Conservation (phyloP, 1,140 invertebrate species). For the Zaprionus tsacasi region DNA sequence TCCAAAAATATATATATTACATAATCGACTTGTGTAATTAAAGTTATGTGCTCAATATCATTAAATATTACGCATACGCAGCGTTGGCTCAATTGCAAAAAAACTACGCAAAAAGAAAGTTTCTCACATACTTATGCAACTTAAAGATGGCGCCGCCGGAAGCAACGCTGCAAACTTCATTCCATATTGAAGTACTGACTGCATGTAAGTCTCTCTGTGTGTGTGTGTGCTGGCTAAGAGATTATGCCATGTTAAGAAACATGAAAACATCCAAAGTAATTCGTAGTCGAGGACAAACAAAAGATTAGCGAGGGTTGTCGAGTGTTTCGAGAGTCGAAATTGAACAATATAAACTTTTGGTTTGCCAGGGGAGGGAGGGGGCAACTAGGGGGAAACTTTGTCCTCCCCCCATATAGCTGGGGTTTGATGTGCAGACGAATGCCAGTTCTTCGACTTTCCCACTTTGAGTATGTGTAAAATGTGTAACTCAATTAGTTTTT, state of each 20-base stretch:
- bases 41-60: constrained; percentile 63
- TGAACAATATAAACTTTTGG: constrained; percentile 80
- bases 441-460: constrained; percentile 12
- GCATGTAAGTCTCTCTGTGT: constrained; percentile 21
- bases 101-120: constrained; percentile 62
- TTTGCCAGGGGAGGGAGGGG: constrained; percentile 43
- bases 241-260: constrained; percentile 76
- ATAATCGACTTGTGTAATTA: constrained; percentile 41
- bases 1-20: neutral
- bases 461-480: constrained; percentile 77
- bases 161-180: constrained; percentile 51
- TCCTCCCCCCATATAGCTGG: constrained; percentile 44
- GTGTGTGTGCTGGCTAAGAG: constrained; percentile 60
- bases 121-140: constrained; percentile 71
- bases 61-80: constrained; percentile 69
- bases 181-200: neutral
- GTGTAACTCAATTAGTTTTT: constrained; percentile 82
- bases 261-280: constrained; percentile 58
- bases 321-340: constrained; percentile 76
- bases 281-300: constrained; percentile 55
- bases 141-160: constrained; percentile 80
- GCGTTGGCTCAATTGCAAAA: constrained; percentile 68
- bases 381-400: constrained; percentile 63
- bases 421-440: constrained; percentile 24
- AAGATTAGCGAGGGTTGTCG: constrained; percentile 74